These are phyloP conservation scores for Saxidomus purpurata DNA, from an alignment of 1,140 invertebrate species.

Conservation along the genomic window DNA sequence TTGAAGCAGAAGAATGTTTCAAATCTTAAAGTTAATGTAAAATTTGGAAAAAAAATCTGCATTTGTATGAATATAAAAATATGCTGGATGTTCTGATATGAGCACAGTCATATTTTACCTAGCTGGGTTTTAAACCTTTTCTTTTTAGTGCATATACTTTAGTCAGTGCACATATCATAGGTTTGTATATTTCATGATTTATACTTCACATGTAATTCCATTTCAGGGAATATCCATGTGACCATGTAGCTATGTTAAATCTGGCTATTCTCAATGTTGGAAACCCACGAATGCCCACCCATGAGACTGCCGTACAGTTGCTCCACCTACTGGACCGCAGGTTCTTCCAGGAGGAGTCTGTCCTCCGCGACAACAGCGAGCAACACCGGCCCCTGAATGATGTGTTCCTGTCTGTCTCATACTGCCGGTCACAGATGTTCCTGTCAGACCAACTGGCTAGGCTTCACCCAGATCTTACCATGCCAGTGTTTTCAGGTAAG, in stretches of 20 bases:
- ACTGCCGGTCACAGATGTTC: conserved; percentile 96
- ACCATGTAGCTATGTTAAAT: conserved; percentile 99
- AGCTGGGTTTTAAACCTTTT: too few relatives aligned
- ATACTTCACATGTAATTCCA: too few relatives aligned
- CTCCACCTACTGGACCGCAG: conserved; percentile 97
- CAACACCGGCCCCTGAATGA: conserved; percentile 88
- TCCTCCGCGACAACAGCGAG: conserved; percentile 79
- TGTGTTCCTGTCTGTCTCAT: conserved; percentile 93
- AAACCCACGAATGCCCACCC: conserved; percentile 95
- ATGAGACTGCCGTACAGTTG: conserved; percentile 97
- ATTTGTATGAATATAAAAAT: too few relatives aligned
- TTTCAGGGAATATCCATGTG: conserved; percentile 98
- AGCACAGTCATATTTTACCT: too few relatives aligned
- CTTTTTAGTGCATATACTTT: too few relatives aligned
- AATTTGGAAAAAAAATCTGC: too few relatives aligned
- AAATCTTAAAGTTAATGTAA: too few relatives aligned
- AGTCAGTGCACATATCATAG: too few relatives aligned
- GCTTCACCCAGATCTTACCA: conserved; percentile 98
- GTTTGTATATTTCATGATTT: too few relatives aligned
- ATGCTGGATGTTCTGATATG: too few relatives aligned
- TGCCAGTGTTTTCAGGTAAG: conserved; percentile 99
- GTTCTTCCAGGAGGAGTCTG: conserved; percentile 91
- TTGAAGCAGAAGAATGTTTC: too few relatives aligned
- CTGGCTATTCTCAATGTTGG: conserved; percentile 98
- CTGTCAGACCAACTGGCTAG: conserved; percentile 96